These are phyloP conservation scores for Leptatherina wallacei DNA, from an alignment of 2,797 vertebrate species.

Conservation along the genomic window DNA sequence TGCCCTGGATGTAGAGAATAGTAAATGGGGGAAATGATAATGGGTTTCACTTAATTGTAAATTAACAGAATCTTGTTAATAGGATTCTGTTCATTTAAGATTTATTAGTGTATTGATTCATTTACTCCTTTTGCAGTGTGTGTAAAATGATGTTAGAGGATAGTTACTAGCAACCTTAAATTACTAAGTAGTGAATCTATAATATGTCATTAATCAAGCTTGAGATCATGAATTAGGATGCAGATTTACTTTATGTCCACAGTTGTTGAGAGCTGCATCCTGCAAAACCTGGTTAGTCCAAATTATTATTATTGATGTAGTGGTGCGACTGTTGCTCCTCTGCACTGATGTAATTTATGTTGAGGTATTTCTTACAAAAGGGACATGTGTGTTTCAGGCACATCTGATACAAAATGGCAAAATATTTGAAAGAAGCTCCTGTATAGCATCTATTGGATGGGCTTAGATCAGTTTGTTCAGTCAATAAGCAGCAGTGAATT, in stretches of 20 bases:
- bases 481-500: slow-evolving; percentile 57
- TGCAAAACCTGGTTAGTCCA: slow-evolving; percentile 42
- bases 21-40: slow-evolving; percentile 70
- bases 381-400: slow-evolving; percentile 15
- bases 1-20: slow-evolving; percentile 61
- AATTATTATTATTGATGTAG: slow-evolving; percentile 60
- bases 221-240: slow-evolving; percentile 64
- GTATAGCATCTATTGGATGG: slow-evolving; percentile 37
- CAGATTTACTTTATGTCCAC: slow-evolving; percentile 57
- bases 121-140: slow-evolving; percentile 65
- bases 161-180: slow-evolving; percentile 71
- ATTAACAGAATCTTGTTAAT: slow-evolving; percentile 81
- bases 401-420: slow-evolving; percentile 34
- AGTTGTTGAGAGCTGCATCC: slow-evolving; percentile 39
- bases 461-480: slow-evolving; percentile 46
- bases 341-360: slow-evolving; percentile 28
- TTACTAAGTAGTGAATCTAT: slow-evolving; percentile 61
- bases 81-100: slow-evolving; percentile 79
- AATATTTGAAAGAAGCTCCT: slow-evolving; percentile 25
- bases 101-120: slow-evolving; percentile 78
- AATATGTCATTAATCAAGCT: slow-evolving; percentile 71
- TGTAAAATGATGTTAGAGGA: slow-evolving; percentile 70
- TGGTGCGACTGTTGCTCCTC: slow-evolving; percentile 17
- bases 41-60: slow-evolving; percentile 80
- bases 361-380: slow-evolving; percentile 29